Base-by-base conservation (phyloP, 2,888 invertebrate species). In the Caenorhabditis zanzibari region DNA sequence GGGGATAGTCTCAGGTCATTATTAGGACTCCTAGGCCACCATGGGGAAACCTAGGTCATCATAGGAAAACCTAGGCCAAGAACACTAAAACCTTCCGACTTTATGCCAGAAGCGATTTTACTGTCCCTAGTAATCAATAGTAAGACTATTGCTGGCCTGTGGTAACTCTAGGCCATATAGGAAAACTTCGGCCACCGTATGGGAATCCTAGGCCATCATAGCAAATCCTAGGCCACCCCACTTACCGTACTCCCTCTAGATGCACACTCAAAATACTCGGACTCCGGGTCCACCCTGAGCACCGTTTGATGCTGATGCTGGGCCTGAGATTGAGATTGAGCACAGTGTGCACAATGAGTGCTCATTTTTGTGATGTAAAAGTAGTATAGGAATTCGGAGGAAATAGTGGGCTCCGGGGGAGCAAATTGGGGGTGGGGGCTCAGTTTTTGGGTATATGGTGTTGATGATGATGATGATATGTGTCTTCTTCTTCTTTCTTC, bases 221-320 rank as follows among this genome's bases (percentile, higher is more conserved):
- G n/a, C n/a, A n/a, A n/a, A n/a, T n/a, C n/a, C 47, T 52, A 52
- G 22, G 12, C 52, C 22, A 52, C n/a, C 14, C 5, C 52, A 56
- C 44, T 35, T 64, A 71, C 71, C 66, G 75, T 64, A 68, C 35
- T 24, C 24, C 41, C 61, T 1, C 35, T 44, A 19, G 22, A 49
- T 9, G 9, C 38, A 28, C 28, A 9, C 26, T 77, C 82, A 64
- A 82, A 82, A 58, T 82, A 82, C 28, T 79, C 82, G 3, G 82
- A 82, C 26, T 82, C 79, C 2, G 82, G 58, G 35, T 82, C 82
- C 38, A 82, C 82, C 2, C 82, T 26, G 22, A 82, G 41, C 56
- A 82, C 71, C 4, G 72, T 52, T 24, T 75, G 68, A 1, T 63
- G 52, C n/a, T 68, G 47, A 3, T 56, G 38, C 2, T 9, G 9